phyloP scores from a whole-genome alignment of 2,888 invertebrate genomes.

The Sminthurides aquaticus region DNA sequence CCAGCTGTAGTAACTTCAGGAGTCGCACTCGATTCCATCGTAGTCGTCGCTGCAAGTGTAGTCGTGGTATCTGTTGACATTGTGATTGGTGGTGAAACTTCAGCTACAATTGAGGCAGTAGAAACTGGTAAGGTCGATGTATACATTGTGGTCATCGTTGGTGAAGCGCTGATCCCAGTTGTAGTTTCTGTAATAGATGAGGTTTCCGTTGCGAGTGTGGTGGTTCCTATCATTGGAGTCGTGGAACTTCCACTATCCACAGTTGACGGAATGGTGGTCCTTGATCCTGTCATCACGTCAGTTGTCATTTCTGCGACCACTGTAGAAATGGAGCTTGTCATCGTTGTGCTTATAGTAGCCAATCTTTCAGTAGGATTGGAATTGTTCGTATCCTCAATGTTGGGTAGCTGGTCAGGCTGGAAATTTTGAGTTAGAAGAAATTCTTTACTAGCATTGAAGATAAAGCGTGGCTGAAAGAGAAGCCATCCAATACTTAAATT shows the following conservation, averaged over 20 bases:
- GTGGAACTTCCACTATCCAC: not conserved
- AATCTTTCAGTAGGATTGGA: not conserved
- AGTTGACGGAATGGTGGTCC: not conserved
- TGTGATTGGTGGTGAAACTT: not conserved
- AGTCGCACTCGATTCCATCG: not conserved
- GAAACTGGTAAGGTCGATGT: not conserved
- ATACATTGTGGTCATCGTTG: not conserved
- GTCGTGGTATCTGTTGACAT: no score
- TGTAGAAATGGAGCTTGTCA: not conserved
- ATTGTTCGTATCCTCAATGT: not conserved
- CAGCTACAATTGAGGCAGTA: no score
- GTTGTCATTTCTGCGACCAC: not conserved
- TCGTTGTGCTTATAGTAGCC: not conserved
- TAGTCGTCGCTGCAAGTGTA: not conserved
- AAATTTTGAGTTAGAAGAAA: not conserved
- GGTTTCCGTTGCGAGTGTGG: not conserved
- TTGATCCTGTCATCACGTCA: not conserved
- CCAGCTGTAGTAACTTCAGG: not conserved
- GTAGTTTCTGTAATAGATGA: not conserved
- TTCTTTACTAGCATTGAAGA: not conserved
- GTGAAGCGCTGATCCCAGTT: not conserved
- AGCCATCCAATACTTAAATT: slow-evolving; percentile 2
- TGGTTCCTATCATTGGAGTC: not conserved
- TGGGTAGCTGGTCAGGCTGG: not conserved
- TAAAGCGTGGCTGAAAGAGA: not conserved